Conservation (phyloP, 2,113 vertebrate species). For the Thomomys bottae region DNA sequence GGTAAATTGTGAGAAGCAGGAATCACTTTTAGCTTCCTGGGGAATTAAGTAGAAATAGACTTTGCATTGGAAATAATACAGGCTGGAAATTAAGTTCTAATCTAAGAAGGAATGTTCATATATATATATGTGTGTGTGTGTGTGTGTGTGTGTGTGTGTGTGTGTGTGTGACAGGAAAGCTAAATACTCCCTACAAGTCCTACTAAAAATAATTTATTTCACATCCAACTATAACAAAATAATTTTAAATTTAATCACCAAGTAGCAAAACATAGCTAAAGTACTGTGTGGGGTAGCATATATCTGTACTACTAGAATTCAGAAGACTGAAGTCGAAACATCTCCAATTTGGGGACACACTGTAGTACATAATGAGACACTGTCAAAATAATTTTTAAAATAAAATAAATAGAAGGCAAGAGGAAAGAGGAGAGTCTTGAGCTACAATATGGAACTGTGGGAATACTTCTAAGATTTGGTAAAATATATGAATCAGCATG, state of each 20-base stretch:
- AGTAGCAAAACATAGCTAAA: neutral
- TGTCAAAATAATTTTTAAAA: too few species aligned
- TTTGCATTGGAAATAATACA: slow-evolving; percentile 11
- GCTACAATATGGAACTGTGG: neutral
- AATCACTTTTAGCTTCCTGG: slow-evolving; percentile 36
- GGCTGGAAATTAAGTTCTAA: neutral
- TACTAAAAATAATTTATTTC: slow-evolving; percentile 37
- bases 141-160: too few species aligned
- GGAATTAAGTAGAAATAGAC: neutral
- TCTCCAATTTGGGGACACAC: too few species aligned
- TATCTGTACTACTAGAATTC: too few species aligned
- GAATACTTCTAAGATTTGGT: neutral
- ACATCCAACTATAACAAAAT: neutral
- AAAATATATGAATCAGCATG: neutral
- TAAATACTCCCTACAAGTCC: neutral
- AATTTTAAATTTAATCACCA: slow-evolving; percentile 19
- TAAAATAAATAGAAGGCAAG: neutral
- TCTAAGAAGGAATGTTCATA: slow-evolving; percentile 10
- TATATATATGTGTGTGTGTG: neutral
- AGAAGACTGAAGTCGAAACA: too few species aligned
- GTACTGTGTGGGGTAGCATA: too few species aligned
- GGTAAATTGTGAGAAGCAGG: neutral
- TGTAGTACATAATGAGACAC: too few species aligned
- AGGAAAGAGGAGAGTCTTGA: neutral
- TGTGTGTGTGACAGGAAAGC: neutral